A percentile compares a stretch with the other conserved stretches of the same genome.
Conservation (phyloP, 2,888 invertebrate genomes). For the Brachypalpus laphriformis region DNA sequence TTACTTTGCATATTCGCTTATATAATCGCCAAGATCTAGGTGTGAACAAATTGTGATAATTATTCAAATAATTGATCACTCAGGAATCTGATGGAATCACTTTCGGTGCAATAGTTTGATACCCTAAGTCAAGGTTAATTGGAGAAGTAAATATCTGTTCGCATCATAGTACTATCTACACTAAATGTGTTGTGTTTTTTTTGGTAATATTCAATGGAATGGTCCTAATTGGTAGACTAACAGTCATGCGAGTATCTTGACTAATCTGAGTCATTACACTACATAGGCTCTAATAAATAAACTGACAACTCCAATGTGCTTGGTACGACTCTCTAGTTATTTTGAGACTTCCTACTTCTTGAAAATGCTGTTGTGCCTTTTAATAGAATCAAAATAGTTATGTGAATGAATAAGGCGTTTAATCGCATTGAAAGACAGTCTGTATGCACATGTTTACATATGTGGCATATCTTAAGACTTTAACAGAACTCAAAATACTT, state of each 20-base stretch:
- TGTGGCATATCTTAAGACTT: no score
- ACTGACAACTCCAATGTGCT: not conserved
- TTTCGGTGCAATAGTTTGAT: not conserved
- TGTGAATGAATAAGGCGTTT: no score
- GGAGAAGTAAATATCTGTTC: not conserved
- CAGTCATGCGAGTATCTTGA: not conserved
- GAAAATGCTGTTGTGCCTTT: no score
- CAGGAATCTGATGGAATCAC: not conserved
- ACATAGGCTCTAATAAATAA: not conserved
- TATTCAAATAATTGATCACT: slow-evolving; percentile 2
- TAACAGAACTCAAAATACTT: no score
- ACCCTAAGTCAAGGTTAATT: slow-evolving; percentile 15
- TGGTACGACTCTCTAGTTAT: no score
- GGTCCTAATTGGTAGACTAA: slow-evolving; percentile 21
- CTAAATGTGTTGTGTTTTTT: not conserved
- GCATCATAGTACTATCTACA: not conserved
- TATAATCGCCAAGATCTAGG: slow-evolving; percentile 6
- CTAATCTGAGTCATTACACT: not conserved
- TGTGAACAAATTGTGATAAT: slow-evolving; percentile 15
- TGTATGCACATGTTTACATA: no score
- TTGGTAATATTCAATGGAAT: slow-evolving; percentile 3
- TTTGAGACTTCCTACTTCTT: not conserved
- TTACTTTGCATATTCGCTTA: slow-evolving; percentile 1
- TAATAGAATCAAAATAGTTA: no score
- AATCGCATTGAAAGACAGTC: no score